These are phyloP conservation scores for Condylura cristata DNA, from an alignment of 2,113 vertebrate species.

Conservation along the genomic window DNA sequence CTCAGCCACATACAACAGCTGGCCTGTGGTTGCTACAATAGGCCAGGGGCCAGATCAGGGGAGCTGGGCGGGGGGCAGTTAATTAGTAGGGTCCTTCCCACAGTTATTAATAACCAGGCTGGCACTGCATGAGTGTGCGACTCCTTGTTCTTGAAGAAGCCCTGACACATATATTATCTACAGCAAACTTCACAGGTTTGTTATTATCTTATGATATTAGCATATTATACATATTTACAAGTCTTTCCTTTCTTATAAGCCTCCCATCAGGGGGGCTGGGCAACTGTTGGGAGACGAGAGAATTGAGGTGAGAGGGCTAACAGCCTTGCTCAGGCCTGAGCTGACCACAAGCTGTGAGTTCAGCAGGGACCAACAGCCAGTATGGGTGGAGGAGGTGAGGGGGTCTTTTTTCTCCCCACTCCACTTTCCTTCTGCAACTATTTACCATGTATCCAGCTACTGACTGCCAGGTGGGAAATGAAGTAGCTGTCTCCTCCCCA, in stretches of 20 bases:
- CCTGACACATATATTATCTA: conserved; percentile 3
- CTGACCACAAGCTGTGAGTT: background rate
- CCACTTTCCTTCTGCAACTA: background rate
- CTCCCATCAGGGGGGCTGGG: conserved; percentile 3
- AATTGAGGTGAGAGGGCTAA: background rate
- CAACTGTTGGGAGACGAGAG: conserved; percentile 17
- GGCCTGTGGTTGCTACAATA: background rate
- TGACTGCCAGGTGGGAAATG: background rate
- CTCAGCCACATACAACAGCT: conserved; percentile 1
- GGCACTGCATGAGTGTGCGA: background rate
- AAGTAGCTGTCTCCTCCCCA: background rate
- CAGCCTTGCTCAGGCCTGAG: background rate
- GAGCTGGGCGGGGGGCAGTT: background rate
- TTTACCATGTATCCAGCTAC: background rate
- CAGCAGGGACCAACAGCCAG: background rate
- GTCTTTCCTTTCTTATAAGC: conserved; percentile 49
- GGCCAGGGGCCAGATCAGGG: background rate
- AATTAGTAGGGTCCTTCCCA: background rate
- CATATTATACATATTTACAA: conserved; percentile 71
- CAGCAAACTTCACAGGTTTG: background rate
- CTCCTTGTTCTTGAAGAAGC: conserved; percentile 27
- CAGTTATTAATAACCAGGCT: conserved; percentile 12
- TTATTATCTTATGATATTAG: conserved; percentile 53
- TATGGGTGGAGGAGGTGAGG: background rate
- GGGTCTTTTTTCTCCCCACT: background rate